Evolutionary conservation across 1,140 invertebrate genomes (phyloP).

Genomic region (Polyergus mexicanus): DNA sequence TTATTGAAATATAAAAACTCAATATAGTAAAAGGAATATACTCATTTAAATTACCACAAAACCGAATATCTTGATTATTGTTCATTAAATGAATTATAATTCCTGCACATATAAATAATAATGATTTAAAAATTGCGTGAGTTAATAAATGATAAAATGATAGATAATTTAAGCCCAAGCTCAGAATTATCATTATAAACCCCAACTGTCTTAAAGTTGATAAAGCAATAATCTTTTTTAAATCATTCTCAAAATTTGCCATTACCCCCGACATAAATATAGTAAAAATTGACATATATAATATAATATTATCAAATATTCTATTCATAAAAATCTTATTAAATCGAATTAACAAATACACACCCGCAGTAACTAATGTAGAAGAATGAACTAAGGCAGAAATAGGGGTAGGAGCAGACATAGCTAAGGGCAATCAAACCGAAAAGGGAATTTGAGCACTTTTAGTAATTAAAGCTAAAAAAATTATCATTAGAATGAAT

Average conservation of each 20-base stretch:
- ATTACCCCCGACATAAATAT: slow-evolving; percentile 88
- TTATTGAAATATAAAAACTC: too few relatives aligned
- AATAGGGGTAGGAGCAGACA: slow-evolving; percentile 90
- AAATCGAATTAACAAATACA: slow-evolving; percentile 91
- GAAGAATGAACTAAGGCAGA: slow-evolving; percentile 92
- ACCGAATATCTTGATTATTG: background rate
- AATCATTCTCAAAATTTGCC: slow-evolving; percentile 89
- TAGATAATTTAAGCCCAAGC: background rate
- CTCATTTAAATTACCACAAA: background rate
- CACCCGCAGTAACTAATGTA: slow-evolving; percentile 90
- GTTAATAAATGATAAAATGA: too few relatives aligned
- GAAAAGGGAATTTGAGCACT: slow-evolving; percentile 92
- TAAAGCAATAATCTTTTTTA: slow-evolving; percentile 91
- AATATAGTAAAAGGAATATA: too few relatives aligned
- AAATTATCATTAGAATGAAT: slow-evolving; percentile 82
- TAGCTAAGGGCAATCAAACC: slow-evolving; percentile 90
- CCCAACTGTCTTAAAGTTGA: slow-evolving; percentile 91
- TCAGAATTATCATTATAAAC: slow-evolving; percentile 89
- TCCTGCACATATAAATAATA: too few relatives aligned
- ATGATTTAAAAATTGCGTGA: too few relatives aligned
- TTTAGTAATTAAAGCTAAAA: slow-evolving; percentile 89
- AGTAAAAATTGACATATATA: slow-evolving; percentile 86
- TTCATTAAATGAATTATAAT: too few relatives aligned
- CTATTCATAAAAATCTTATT: slow-evolving; percentile 75
- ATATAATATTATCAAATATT: slow-evolving; percentile 62